phyloP scores from a whole-genome alignment of 2,113 vertebrate species.

The Myiozetetes cayanensis region DNA sequence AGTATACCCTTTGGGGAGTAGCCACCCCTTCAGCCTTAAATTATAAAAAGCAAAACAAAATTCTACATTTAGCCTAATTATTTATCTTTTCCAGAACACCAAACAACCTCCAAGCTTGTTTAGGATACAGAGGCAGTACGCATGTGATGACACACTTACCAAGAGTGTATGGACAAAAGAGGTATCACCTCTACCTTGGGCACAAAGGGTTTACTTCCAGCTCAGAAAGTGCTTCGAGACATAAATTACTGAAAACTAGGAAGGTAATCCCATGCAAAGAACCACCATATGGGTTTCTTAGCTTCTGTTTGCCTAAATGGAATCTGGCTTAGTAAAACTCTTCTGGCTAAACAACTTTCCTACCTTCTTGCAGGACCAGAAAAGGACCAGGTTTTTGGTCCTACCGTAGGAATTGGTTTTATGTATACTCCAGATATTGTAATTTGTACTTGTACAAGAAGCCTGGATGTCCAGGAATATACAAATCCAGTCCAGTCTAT shows the following conservation, averaged over 20 bases:
- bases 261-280: not conserved
- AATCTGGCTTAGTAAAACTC: not conserved
- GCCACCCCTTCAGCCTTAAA: not conserved
- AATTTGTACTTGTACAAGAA: not conserved
- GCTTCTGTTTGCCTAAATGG: not conserved
- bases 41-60: not conserved
- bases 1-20: not conserved
- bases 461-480: not conserved
- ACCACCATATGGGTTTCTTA: not conserved
- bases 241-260: not conserved
- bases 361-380: not conserved
- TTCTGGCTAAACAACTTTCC: not conserved
- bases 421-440: not conserved
- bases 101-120: not conserved
- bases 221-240: not conserved
- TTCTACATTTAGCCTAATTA: not conserved
- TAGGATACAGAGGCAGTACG: not conserved
- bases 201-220: not conserved
- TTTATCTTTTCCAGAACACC: not conserved
- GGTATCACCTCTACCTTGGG: not conserved
- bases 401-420: not conserved
- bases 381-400: not conserved
- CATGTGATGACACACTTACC: not conserved
- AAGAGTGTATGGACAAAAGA: not conserved
- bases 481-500: not conserved